Evolutionary conservation across 2,797 vertebrate species (phyloP), one percentile per base, ranked within the genome.

Genomic region (Enteromius anoplus): DNA sequence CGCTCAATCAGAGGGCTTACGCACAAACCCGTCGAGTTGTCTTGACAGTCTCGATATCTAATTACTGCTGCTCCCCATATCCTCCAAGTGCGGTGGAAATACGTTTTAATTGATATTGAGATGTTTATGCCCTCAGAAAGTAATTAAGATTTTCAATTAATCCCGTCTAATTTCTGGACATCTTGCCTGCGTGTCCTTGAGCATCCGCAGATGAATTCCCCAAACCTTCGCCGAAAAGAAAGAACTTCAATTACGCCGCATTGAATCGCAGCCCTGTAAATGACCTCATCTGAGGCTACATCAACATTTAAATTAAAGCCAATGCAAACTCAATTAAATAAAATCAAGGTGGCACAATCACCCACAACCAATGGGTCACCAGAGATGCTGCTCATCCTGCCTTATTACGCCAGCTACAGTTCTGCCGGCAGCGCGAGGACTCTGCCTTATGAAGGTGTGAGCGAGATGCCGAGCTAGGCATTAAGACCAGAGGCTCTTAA

Each of bases 101-200:
- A 92, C 92, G 90, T 94, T 94, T 95, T 95, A 95, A 95, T 95
- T 95, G 93, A 95, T 96, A 95, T 94, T 93, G 93, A 95, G 93
- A 95, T 95, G 94, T 95, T 95, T 95, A 93, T 95, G 93, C 94
- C 94, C 93, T 94, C 89, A 92, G 93, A 95, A 95, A 95, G 94
- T 95, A 95, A 95, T 95, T 95, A 95, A 94, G 93, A 94, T 94
- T 95, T 95, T 95, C 94, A 95, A 95, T 95, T 94, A 95, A 95
- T 95, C 94, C 93, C 76, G 88, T 93, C 92, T 95, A 91, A 95
- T 95, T 96, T 95, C 94, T 94, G 93, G 94, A 95, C 93, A 93
- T 95, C 94, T 94, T 91, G 92, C 91, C 91, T 93, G 89, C 58
- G 88, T 93, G 93, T 95, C 94, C 94, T 95, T 95, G 94, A 94